A percentile compares a stretch with the other conserved stretches of the same genome.
Evolutionary conservation across 1,140 invertebrate species (phyloP).

Genomic region (Caenorhabditis latens): DNA sequence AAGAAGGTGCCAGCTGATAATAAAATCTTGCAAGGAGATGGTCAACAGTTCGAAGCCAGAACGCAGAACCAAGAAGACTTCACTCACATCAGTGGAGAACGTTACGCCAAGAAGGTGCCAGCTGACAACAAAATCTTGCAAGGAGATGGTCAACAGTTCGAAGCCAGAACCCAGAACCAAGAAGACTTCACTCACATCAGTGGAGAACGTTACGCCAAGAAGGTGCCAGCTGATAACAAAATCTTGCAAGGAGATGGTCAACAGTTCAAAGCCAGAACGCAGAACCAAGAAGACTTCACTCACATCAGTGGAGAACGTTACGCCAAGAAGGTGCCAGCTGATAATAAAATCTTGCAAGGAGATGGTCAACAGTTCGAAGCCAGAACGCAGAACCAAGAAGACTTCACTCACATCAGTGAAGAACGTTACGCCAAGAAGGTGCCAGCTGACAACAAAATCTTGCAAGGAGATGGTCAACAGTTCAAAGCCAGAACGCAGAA

Average conservation of each 20-base stretch:
- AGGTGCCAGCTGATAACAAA: not conserved
- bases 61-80: constrained; percentile 60
- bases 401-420: constrained; percentile 38
- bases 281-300: constrained; percentile 58
- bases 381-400: constrained; percentile 55
- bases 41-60: constrained; percentile 5
- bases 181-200: constrained; percentile 48
- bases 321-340: constrained; percentile 12
- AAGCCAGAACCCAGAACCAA: constrained; percentile 47
- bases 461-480: constrained; percentile 20
- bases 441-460: constrained; percentile 14
- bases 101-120: constrained; percentile 22
- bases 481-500: constrained; percentile 43
- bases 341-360: constrained; percentile 3
- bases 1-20: constrained; percentile 7
- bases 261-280: constrained; percentile 23
- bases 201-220: constrained; percentile 46
- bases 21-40: constrained; percentile 16
- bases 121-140: constrained; percentile 21
- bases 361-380: constrained; percentile 24
- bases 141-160: constrained; percentile 18
- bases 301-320: constrained; percentile 32
- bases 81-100: constrained; percentile 35
- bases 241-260: constrained; percentile 13
- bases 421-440: constrained; percentile 38